phyloP scores from a whole-genome alignment of 2,888 invertebrate genomes.

The Leistus spinibarbis region DNA sequence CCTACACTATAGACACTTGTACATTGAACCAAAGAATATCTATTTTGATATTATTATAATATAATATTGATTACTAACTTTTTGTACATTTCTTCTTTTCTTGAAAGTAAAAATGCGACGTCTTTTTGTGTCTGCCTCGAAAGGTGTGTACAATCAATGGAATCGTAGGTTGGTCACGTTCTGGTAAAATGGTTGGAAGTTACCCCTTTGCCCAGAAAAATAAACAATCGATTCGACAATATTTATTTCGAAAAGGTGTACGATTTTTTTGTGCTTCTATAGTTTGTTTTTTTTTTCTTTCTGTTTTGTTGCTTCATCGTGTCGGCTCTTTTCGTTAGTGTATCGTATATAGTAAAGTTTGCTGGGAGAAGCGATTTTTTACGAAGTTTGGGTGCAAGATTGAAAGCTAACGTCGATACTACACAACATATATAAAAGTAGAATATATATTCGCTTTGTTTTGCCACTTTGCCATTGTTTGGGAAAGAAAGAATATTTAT shows the following conservation, averaged over 20 bases:
- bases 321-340: not conserved
- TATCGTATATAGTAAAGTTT: not conserved
- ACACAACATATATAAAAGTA: not conserved
- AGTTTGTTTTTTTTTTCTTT: too few species aligned
- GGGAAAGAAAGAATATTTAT: not conserved
- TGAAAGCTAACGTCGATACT: not conserved
- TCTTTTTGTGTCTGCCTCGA: not conserved
- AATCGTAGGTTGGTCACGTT: not conserved
- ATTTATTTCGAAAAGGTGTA: not conserved
- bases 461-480: not conserved
- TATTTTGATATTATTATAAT: too few species aligned
- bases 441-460: not conserved
- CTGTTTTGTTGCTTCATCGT: not conserved
- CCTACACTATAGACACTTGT: too few species aligned
- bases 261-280: not conserved
- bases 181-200: not conserved
- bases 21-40: too few species aligned
- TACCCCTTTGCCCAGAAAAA: not conserved
- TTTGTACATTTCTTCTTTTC: too few species aligned
- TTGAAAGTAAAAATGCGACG: not conserved
- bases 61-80: too few species aligned
- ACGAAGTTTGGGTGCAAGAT: not conserved
- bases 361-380: not conserved
- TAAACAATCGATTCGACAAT: not conserved
- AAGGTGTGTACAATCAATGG: constrained; percentile 2